A percentile compares a stretch with the other conserved stretches of the same genome.
Evolutionary conservation across 1,140 invertebrate species (phyloP).

Genomic region (Colletes latitarsis): DNA sequence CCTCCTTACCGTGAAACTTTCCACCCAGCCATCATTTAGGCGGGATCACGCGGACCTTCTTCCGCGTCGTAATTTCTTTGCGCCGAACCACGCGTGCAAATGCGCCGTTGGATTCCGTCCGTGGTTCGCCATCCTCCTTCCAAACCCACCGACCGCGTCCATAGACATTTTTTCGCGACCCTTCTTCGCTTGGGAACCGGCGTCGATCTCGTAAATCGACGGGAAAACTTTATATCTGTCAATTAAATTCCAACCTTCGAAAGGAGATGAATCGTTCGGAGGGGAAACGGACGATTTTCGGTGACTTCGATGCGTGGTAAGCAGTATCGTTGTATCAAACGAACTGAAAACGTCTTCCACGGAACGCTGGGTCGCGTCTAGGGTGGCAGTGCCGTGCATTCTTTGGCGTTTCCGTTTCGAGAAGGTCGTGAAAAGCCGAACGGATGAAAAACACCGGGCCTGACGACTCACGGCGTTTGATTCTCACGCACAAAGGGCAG

Average conservation of each 20-base stretch:
- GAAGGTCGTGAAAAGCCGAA: neutral
- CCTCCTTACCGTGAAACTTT: slow-evolving; percentile 47
- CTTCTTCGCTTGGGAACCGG: too few species aligned
- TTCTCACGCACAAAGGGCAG: slow-evolving; percentile 10
- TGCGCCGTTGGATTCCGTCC: slow-evolving; percentile 27
- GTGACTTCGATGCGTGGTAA: neutral
- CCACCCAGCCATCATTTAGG: slow-evolving; percentile 45
- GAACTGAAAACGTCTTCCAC: neutral
- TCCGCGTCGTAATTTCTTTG: slow-evolving; percentile 47
- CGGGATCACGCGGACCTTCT: slow-evolving; percentile 39
- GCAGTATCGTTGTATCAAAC: too few species aligned
- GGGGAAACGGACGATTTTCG: neutral
- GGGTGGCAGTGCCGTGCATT: neutral
- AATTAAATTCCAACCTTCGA: too few species aligned
- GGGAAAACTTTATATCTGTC: too few species aligned
- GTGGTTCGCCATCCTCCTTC: neutral
- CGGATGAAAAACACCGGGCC: neutral
- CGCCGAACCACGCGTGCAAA: slow-evolving; percentile 41
- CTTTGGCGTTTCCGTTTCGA: neutral
- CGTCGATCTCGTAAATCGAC: too few species aligned
- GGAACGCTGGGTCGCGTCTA: neutral
- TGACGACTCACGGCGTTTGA: slow-evolving; percentile 5
- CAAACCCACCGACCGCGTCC: neutral
- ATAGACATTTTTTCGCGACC: neutral
- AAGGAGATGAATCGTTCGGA: too few species aligned